Base-by-base conservation (phyloP, 1,140 invertebrate genomes). In the Pogonus chalceus region DNA sequence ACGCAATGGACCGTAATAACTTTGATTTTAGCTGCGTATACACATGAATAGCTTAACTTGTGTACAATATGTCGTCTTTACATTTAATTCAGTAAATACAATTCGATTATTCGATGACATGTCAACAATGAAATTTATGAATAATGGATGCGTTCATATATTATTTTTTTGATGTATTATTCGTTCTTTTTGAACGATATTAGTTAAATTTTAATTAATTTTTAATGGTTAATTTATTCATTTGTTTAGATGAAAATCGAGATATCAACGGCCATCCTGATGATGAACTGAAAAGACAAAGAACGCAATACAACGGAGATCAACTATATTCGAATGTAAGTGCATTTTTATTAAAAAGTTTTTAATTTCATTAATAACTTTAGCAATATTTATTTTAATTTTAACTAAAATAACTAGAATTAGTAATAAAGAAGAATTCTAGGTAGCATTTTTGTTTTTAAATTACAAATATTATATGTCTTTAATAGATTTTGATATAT, bases 301-400 rank as follows among this genome's bases (percentile, higher is more conserved):
- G 89, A 66, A 82, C 80, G 62, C 87, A 88, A 55, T 93, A 92
- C 68, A 90, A 88, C 62, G 87, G 88, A n/a, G 90, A 93, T 70
- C 88, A 90, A 65, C 77, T 91, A 52, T 92, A 90, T 68, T 83
- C 87, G 7, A 91, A 90, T 67, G 88, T 90, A 78, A 86, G 87
- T 84, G 57, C 55, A 37, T 51, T 59, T 23, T 23, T n/a, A n/a
- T n/a, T n/a, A n/a, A n/a, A 46, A 9, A 46, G 10, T 14, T 20
- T 46, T 46, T 46, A 2, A 14, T 35, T 16, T 1, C 12, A 31
- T 14, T 31, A 31, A 31, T 31, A 7, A 4, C 26, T 31, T 31
- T 31, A 31, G 26, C 4, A 7, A 31, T 14, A 4, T 31, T 4
- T 7, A 7, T 31, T 31, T 7, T 31, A 7, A 31, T 31, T 4